Base-by-base conservation (phyloP, 2,113 vertebrate species). In the Anguilla rostrata region DNA sequence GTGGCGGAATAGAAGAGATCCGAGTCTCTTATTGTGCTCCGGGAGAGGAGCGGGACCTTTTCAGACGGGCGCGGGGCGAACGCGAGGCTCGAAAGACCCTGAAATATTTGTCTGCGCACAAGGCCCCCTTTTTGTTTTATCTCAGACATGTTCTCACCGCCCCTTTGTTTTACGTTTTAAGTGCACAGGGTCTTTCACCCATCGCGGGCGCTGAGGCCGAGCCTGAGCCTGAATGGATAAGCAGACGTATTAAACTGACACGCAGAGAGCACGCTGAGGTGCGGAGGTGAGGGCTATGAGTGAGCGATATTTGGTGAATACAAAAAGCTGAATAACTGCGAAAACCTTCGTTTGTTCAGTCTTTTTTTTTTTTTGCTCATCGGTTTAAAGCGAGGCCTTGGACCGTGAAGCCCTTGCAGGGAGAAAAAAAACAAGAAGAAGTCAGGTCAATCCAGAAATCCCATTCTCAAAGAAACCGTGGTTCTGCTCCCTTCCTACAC, bases 221-320 rank as follows among this genome's bases (percentile, higher is more conserved):
- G 81, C 87, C 91, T 49, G 20, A 43, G 88, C 92, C 92, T 89
- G 88, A 85, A 91, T 92, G 88, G 90, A 87, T 78, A 78, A 39
- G 34, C 57, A 87, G 87, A 83, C 34, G 34, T 34, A 34, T 34
- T 87, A 84, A 20, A 34, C 8, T 0, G 29, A 75, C 7, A 46
- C 18, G 22, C 39, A 81, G 80, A n/a, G 20, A 12, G 49, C 0
- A 1, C 12, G 49, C 49, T 53, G 49, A 12, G 11, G 1, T 53
- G 11, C 12, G 49, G 49, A 53, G 49, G 8, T 26, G 41, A 39
- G 39, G 41, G 80, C 18, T 14, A 16, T 46, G 26, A 22, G 14
- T 29, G 41, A 12, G 20, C 6, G 40, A 41, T 81, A 16, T 43
- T 16, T 26, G 80, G 39, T 34, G 34, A 81, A 46, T 39, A 80